Percentiles rank a stretch among this genome's conserved stretches.
Conservation (phyloP, 1,140 invertebrate species). For the Philopotamus ludificatus region DNA sequence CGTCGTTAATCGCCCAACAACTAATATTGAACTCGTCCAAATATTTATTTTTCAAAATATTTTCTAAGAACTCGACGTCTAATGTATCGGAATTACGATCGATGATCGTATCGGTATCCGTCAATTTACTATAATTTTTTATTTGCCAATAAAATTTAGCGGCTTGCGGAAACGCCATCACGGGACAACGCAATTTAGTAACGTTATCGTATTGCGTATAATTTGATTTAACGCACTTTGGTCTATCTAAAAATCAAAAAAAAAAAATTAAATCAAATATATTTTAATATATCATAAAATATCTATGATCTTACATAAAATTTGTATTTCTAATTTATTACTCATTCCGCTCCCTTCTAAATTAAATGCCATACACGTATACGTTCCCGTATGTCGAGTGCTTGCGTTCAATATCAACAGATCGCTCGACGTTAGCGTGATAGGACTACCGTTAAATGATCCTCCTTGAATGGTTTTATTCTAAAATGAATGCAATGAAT, state of each 20-base stretch:
- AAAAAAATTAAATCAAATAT: not conserved
- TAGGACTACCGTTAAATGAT: constrained; percentile 37
- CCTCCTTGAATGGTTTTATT: constrained; percentile 36
- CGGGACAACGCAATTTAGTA: constrained; percentile 23
- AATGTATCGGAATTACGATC: constrained; percentile 22
- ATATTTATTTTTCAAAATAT: constrained; percentile 13
- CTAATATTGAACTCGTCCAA: constrained; percentile 24
- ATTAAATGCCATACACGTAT: constrained; percentile 38
- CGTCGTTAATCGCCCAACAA: constrained; percentile 33
- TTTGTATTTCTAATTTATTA: constrained; percentile 25
- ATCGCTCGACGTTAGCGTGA: constrained; percentile 35
- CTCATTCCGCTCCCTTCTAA: constrained; percentile 37
- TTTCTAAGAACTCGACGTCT: constrained; percentile 23
- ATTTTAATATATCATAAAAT: constrained; percentile 10
- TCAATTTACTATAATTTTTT: constrained; percentile 17
- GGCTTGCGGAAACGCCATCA: constrained; percentile 27
- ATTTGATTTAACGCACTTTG: constrained; percentile 22
- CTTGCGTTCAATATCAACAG: constrained; percentile 36
- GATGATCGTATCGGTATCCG: constrained; percentile 22
- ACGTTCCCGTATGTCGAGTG: constrained; percentile 30
- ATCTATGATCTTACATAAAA: constrained; percentile 34
- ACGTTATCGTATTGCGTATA: constrained; percentile 16
- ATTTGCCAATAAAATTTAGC: constrained; percentile 35
- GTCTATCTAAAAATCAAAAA: constrained; percentile 27
- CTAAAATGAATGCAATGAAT: constrained; percentile 19